Evolutionary conservation across 1,140 invertebrate species (phyloP).

Genomic region (Lordiphosa stackelbergi): DNA sequence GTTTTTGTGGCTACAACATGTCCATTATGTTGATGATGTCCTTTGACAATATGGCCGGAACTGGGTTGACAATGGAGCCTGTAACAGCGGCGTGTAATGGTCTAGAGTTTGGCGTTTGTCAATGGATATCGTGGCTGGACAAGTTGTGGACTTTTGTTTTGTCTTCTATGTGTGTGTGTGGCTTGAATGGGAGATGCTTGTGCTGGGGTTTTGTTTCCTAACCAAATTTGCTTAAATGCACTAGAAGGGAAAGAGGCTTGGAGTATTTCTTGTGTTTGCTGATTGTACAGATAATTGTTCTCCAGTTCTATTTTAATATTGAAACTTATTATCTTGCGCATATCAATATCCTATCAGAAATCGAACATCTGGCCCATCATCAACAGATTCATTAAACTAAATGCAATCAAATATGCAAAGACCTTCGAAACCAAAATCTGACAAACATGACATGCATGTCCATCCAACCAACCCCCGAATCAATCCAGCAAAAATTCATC

Average conservation of each 20-base stretch:
- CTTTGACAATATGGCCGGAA: constrained; percentile 52
- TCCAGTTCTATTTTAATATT: no score
- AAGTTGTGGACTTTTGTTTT: constrained; percentile 1
- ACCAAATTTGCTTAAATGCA: background rate
- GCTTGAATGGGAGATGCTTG: constrained; percentile 7
- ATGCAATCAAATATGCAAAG: constrained; percentile 54
- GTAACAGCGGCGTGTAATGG: constrained; percentile 11
- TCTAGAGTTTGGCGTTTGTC: constrained; percentile 18
- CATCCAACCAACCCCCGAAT: constrained; percentile 15
- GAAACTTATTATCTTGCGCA: no score
- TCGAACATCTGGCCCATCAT: constrained; percentile 10
- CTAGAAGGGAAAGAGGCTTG: no score
- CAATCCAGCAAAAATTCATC: constrained; percentile 4
- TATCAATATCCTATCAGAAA: constrained; percentile 9
- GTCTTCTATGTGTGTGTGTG: background rate
- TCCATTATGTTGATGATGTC: constrained; percentile 68
- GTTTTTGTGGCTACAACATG: constrained; percentile 61
- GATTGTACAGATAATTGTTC: no score
- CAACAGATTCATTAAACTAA: constrained; percentile 47
- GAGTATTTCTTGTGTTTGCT: no score
- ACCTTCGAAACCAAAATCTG: constrained; percentile 24
- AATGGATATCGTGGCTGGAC: constrained; percentile 11
- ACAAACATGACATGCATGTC: constrained; percentile 14
- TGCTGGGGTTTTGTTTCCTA: constrained; percentile 5
- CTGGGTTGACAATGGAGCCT: constrained; percentile 11